A percentile compares a stretch with the other conserved stretches of the same genome.
phyloP scores from a whole-genome alignment of 2,797 vertebrate genomes.

The Podarcis siculus region DNA sequence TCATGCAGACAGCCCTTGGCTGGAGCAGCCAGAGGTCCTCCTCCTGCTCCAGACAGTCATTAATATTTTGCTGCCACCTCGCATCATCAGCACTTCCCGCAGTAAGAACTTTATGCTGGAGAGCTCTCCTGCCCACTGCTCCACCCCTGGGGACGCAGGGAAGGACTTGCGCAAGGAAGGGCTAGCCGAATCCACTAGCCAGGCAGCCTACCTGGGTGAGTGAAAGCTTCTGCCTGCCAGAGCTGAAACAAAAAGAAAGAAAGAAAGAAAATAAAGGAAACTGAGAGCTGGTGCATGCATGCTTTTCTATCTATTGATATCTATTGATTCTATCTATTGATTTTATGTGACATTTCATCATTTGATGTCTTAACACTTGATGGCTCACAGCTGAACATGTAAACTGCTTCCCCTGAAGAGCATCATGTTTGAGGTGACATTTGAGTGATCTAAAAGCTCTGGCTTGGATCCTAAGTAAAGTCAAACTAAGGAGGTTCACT shows the following conservation, averaged over 20 bases:
- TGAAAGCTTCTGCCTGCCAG: constrained; percentile 20
- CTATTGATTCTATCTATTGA: background rate
- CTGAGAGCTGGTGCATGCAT: background rate
- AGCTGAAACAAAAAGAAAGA: background rate
- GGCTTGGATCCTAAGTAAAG: background rate
- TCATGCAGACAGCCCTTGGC: constrained; percentile 91
- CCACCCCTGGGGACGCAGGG: constrained; percentile 92
- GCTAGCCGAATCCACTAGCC: constrained; percentile 95
- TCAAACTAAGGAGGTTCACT: too few species aligned
- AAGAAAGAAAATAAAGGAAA: background rate
- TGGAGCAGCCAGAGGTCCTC: constrained; percentile 96
- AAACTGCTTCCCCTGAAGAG: background rate
- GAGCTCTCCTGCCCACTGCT: constrained; percentile 97
- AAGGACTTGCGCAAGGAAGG: constrained; percentile 95
- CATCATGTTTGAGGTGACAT: background rate
- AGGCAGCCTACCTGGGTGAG: constrained; percentile 96
- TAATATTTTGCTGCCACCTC: constrained; percentile 95
- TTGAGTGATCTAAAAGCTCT: background rate
- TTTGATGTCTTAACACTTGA: background rate
- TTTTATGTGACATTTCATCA: background rate
- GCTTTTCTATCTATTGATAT: background rate
- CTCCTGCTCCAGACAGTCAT: constrained; percentile 96
- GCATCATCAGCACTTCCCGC: constrained; percentile 97
- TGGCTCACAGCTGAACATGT: background rate
- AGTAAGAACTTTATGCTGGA: constrained; percentile 99